A percentile compares a stretch with the other conserved stretches of the same genome.
Evolutionary conservation across 2,888 invertebrate species (phyloP).

Genomic region (Heliconius ismenius): DNA sequence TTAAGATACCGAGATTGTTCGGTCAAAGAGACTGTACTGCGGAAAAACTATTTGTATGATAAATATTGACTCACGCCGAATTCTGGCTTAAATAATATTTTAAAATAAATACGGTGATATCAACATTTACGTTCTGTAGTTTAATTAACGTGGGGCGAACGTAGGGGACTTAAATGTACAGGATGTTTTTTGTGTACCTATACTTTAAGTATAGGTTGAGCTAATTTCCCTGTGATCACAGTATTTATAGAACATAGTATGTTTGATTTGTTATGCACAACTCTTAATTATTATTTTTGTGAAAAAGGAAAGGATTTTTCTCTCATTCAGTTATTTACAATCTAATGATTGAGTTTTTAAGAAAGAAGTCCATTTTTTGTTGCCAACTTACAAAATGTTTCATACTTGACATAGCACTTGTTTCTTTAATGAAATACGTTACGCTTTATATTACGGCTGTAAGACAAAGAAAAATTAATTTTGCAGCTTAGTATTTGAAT

Average conservation of each 20-base stretch:
- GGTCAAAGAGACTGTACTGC: slow-evolving; percentile 39
- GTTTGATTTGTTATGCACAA: no score
- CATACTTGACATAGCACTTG: slow-evolving; percentile 9
- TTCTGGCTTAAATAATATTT: background rate
- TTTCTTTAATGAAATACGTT: slow-evolving; percentile 22
- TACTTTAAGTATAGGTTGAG: no score
- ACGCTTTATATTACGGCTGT: slow-evolving; percentile 17
- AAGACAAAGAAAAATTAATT: slow-evolving; percentile 44
- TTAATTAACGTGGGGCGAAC: background rate
- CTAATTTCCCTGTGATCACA: background rate
- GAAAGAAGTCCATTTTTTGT: background rate
- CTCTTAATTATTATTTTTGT: background rate
- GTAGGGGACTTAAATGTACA: background rate
- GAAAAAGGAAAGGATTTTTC: background rate
- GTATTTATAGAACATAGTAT: no score
- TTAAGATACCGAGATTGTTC: slow-evolving; percentile 43
- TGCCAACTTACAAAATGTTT: slow-evolving; percentile 6
- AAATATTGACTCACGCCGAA: slow-evolving; percentile 5
- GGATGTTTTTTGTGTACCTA: no score
- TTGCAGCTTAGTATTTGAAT: slow-evolving; percentile 45
- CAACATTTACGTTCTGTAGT: background rate
- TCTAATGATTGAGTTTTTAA: background rate
- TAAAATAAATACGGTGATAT: background rate
- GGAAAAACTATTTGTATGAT: slow-evolving; percentile 29
- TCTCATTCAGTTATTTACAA: background rate